Evolutionary conservation across 2,888 invertebrate genomes (phyloP).

Genomic region (Latrodectus elegans): DNA sequence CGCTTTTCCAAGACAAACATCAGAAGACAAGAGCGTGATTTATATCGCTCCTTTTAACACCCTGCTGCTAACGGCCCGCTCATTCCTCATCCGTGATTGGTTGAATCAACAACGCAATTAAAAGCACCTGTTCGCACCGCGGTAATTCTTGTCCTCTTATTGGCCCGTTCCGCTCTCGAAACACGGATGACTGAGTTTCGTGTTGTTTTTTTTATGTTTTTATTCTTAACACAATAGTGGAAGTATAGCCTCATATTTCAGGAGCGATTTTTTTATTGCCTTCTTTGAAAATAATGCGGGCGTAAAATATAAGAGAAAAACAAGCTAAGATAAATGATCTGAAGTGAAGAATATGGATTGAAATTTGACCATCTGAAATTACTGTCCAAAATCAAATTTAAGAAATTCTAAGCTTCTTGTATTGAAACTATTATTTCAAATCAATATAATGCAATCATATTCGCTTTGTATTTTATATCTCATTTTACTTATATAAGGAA

Average conservation of each 20-base stretch:
- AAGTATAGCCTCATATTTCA: background rate
- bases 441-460: no score
- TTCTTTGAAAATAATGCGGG: no score
- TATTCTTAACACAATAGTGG: background rate
- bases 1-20: slow-evolving; percentile 1
- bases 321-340: no score
- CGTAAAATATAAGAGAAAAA: no score
- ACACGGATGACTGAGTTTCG: background rate
- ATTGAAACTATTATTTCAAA: no score
- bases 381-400: no score
- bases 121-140: slow-evolving; percentile 36
- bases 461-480: no score
- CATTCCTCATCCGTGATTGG: slow-evolving; percentile 19
- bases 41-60: background rate
- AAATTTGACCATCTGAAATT: no score
- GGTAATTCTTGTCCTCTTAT: background rate
- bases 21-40: slow-evolving; percentile 10
- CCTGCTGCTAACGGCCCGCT: slow-evolving; percentile 14
- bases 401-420: no score
- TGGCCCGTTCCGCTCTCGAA: background rate
- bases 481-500: no score
- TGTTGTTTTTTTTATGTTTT: background rate
- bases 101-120: slow-evolving; percentile 41
- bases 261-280: background rate
- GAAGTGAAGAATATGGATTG: no score